Conservation (phyloP, 2,888 invertebrate genomes). For the Pilophorus perplexus region DNA sequence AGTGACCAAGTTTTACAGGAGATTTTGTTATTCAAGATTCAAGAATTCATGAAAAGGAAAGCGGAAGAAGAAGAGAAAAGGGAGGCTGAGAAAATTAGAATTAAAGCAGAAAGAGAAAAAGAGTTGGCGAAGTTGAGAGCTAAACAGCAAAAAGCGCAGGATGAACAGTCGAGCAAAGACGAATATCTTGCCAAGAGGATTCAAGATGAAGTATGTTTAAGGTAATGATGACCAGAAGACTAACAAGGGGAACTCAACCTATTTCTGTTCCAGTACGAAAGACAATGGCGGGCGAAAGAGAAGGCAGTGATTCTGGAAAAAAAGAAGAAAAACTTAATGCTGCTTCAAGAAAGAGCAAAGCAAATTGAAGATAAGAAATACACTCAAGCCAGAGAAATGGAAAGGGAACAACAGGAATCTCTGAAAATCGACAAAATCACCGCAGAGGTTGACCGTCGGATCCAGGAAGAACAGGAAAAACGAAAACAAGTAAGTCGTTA, state of each 20-base stretch:
- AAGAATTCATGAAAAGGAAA: conserved; percentile 63
- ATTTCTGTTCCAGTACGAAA: conserved; percentile 59
- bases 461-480: conserved; percentile 42
- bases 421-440: conserved; percentile 41
- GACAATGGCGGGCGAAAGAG: conserved; percentile 67
- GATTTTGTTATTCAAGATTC: conserved; percentile 56
- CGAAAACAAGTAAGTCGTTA: conserved; percentile 41
- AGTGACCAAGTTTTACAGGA: too few relatives aligned
- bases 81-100: conserved; percentile 57
- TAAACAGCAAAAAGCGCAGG: conserved; percentile 58
- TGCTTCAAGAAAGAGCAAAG: conserved; percentile 58
- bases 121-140: conserved; percentile 58
- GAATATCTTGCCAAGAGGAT: conserved; percentile 57
- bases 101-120: conserved; percentile 62
- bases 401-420: conserved; percentile 44
- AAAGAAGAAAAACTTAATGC: conserved; percentile 56
- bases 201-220: conserved; percentile 56
- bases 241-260: neutral
- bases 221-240: neutral
- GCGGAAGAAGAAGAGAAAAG: conserved; percentile 61
- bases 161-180: conserved; percentile 56
- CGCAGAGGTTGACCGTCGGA: conserved; percentile 38
- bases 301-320: conserved; percentile 61
- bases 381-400: conserved; percentile 41
- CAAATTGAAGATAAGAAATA: conserved; percentile 54